These are phyloP conservation scores for Acheta domesticus DNA, from an alignment of 2,888 invertebrate genomes.

Conservation along the genomic window DNA sequence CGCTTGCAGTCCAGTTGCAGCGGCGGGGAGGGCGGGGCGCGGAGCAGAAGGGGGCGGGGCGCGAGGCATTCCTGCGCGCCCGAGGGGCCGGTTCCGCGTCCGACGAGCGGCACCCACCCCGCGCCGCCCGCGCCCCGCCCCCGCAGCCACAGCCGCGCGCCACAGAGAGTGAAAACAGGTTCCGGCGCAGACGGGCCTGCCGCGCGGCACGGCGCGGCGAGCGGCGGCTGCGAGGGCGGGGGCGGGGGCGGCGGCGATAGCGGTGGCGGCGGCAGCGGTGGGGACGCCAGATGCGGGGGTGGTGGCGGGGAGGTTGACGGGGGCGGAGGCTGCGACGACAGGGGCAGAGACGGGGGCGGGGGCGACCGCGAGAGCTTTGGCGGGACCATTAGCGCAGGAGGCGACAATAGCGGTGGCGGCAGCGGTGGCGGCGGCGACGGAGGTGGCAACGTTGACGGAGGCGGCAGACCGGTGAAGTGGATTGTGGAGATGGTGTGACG, in stretches of 20 bases:
- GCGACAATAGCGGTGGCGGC: not conserved
- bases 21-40: too few species aligned
- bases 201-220: not conserved
- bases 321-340: fast-evolving
- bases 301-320: not conserved
- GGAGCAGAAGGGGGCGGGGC: not conserved
- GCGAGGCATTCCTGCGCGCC: not conserved
- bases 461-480: too few species aligned
- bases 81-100: constrained; percentile 7
- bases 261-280: not conserved
- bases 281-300: not conserved
- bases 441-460: not conserved
- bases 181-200: not conserved
- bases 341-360: not conserved
- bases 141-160: not conserved
- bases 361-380: not conserved
- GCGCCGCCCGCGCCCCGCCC: not conserved
- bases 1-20: too few species aligned
- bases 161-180: constrained; percentile 4
- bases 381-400: not conserved
- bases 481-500: too few species aligned
- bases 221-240: not conserved
- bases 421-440: not conserved
- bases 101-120: not conserved
- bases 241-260: not conserved